Evolutionary conservation across 1,140 invertebrate species (phyloP).

Genomic region (Drosophila parabipectinata): DNA sequence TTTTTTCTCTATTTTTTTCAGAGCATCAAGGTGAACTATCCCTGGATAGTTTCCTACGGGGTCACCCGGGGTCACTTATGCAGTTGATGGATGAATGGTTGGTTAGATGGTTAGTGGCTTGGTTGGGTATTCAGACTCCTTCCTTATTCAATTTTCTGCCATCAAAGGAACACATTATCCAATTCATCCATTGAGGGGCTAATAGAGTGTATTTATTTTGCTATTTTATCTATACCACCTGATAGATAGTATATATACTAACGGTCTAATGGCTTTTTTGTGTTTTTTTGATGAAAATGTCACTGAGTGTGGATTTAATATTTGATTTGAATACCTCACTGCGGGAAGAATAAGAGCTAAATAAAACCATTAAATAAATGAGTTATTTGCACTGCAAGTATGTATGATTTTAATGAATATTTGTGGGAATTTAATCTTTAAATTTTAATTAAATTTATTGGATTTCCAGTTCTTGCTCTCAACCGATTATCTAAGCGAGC

Average conservation of each 20-base stretch:
- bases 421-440: conserved; percentile 8
- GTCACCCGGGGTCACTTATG: conserved; percentile 52
- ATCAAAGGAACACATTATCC: conserved; percentile 8
- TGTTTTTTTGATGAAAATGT: not conserved
- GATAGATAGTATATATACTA: not conserved
- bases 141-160: not conserved
- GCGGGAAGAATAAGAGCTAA: not conserved
- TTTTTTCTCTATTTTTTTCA: not conserved
- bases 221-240: not conserved
- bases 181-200: conserved; percentile 1
- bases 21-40: conserved; percentile 53
- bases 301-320: not conserved
- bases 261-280: not conserved
- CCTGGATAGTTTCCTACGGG: conserved; percentile 29
- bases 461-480: not conserved
- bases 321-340: not conserved
- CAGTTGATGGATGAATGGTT: conserved; percentile 30
- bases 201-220: conserved; percentile 21
- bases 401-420: not conserved
- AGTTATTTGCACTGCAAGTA: not conserved
- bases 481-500: not conserved
- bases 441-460: conserved; percentile 9
- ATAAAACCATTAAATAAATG: not conserved
- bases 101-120: not conserved
- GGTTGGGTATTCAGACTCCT: conserved; percentile 5